These are phyloP conservation scores for Denticeps clupeoides DNA, from an alignment of 2,797 vertebrate genomes.

Conservation along the genomic window DNA sequence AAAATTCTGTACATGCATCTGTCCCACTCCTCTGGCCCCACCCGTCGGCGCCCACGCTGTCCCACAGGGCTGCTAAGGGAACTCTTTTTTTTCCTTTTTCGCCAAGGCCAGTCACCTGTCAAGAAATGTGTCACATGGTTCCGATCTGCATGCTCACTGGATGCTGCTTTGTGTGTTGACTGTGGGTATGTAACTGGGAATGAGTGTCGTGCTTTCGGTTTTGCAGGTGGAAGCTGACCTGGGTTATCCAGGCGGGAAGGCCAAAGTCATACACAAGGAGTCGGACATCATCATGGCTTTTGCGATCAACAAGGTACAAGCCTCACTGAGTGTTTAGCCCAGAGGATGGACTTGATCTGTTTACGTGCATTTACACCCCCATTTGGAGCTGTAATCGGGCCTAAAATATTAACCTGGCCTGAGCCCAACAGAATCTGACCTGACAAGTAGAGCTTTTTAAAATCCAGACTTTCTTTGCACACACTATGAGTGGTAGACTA, in stretches of 20 bases:
- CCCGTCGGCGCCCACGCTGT: neutral
- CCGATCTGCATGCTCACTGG: slow-evolving; percentile 30
- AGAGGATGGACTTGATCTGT: too few relatives aligned
- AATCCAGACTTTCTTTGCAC: too few relatives aligned
- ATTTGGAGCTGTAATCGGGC: too few relatives aligned
- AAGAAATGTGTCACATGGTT: slow-evolving; percentile 42
- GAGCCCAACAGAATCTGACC: too few relatives aligned
- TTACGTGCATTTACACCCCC: too few relatives aligned
- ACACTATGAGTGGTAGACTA: too few relatives aligned
- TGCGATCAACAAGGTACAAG: slow-evolving; percentile 83
- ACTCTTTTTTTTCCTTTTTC: too few relatives aligned
- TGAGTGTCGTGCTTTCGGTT: slow-evolving; percentile 25
- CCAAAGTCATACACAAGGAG: slow-evolving; percentile 95
- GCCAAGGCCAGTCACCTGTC: too few relatives aligned
- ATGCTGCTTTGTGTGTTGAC: slow-evolving; percentile 16
- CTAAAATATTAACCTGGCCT: too few relatives aligned
- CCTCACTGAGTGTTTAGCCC: neutral
- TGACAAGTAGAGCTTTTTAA: too few relatives aligned
- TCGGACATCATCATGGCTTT: slow-evolving; percentile 98
- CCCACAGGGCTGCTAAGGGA: too few relatives aligned
- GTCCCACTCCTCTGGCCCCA: neutral
- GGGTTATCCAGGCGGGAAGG: slow-evolving; percentile 94
- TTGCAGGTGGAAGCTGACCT: slow-evolving; percentile 94
- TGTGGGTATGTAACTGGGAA: slow-evolving; percentile 17
- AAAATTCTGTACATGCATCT: slow-evolving; percentile 1